Base-by-base conservation (phyloP, 2,113 vertebrate species). In the Anguilla japonica region DNA sequence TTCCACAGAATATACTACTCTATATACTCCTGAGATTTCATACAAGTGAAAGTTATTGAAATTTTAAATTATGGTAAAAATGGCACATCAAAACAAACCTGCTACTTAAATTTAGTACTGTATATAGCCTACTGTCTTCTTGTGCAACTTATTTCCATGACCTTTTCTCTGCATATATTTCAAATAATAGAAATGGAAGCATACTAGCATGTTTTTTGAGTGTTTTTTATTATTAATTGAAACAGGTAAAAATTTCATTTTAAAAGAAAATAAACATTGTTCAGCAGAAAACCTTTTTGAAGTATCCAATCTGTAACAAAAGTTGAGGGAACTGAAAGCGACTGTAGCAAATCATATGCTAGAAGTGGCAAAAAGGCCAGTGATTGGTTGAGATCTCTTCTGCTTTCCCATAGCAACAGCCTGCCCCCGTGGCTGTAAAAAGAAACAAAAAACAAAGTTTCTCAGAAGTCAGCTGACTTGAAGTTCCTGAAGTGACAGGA, bases 381-480 rank as follows among this genome's bases (percentile, higher is more conserved):
- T 20, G 56, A 94, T 93, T 91, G 93, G 93, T 13, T 34, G 41
- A 82, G 1, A 22, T 87, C 43, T 79, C 53, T 8, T 85, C 13
- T 34, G 89, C 92, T 91, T 94, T 92, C 91, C 60, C 90, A 0
- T 94, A 92, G 94, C 91, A 94, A 94, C 94, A 94, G 88, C 84
- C 89, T 89, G 83, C 92, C 92, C 90, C 82, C 1, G n/a, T 0
- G 5, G 43, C 91, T 93, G 88, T 92, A 92, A 94, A 94, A 92
- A 93, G 91, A 91, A 85, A 84, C 91, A 67, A 4, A 63, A 81
- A 81, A 78, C 84, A 85, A 60, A 67, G 87, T 92, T 95, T 94
- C 93, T 92, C 88, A 90, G 94, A 94, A 95, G 89, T 94, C 92
- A 90, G 91, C 89, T 94, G 93, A 93, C 89, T 86, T 87, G 85